These are phyloP conservation scores for Tragulus kanchil DNA, from an alignment of 2,113 vertebrate species.

Conservation along the genomic window DNA sequence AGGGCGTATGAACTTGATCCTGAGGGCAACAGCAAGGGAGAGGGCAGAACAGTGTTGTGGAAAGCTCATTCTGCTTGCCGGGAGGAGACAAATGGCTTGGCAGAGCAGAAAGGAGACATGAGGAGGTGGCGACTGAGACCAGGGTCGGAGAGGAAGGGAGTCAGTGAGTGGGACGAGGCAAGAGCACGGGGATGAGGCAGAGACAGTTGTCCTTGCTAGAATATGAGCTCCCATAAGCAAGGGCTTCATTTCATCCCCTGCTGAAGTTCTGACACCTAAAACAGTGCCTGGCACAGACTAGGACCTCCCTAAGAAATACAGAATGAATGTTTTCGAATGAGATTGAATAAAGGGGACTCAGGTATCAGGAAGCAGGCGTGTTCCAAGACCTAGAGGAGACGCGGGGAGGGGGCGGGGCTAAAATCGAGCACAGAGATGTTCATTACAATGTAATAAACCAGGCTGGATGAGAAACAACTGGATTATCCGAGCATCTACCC, in stretches of 20 bases:
- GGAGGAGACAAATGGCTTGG: neutral
- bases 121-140: neutral
- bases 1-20: slow-evolving; percentile 71
- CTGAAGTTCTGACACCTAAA: neutral
- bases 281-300: neutral
- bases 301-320: neutral
- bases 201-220: neutral
- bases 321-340: neutral
- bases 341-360: neutral
- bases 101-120: neutral
- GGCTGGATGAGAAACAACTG: neutral
- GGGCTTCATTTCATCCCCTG: neutral
- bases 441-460: neutral
- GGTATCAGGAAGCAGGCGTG: neutral
- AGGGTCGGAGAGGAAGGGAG: neutral
- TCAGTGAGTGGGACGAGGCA: neutral
- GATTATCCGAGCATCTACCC: neutral
- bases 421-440: neutral
- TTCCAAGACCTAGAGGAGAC: neutral
- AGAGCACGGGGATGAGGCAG: neutral
- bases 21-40: neutral
- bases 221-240: neutral
- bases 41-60: neutral
- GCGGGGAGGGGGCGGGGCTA: neutral
- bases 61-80: neutral